phyloP scores from a whole-genome alignment of 2,113 vertebrate species.

The Brachypteracias leptosomus region DNA sequence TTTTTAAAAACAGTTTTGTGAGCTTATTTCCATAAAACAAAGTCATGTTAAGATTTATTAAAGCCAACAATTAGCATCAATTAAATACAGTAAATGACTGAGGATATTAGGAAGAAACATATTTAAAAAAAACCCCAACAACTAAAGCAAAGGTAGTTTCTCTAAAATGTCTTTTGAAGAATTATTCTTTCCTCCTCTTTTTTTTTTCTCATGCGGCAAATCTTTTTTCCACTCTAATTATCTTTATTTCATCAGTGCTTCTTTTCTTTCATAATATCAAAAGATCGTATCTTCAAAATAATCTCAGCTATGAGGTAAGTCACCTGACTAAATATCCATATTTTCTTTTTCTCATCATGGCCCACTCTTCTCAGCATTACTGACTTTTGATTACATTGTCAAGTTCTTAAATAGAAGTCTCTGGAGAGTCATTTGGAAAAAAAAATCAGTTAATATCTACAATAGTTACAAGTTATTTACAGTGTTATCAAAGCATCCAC shows the following conservation, averaged over 20 bases:
- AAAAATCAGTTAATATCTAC: neutral
- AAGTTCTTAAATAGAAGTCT: neutral
- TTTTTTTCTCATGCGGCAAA: neutral
- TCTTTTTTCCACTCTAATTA: neutral
- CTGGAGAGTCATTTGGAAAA: neutral
- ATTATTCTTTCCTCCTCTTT: accelerated
- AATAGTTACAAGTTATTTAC: neutral
- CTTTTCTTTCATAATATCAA: neutral
- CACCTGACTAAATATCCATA: neutral
- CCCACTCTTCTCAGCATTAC: neutral
- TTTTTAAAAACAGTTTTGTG: neutral
- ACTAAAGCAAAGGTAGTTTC: neutral
- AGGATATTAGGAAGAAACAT: neutral
- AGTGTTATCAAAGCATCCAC: neutral
- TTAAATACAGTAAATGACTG: neutral
- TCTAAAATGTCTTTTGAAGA: neutral
- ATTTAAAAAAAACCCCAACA: neutral
- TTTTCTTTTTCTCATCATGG: neutral
- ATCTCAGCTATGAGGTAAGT: neutral
- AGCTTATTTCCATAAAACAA: neutral
- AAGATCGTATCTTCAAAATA: neutral
- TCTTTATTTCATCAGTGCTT: neutral
- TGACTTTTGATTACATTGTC: neutral
- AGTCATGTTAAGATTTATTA: neutral
- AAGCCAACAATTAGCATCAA: accelerated